A percentile compares a stretch with the other conserved stretches of the same genome.
phyloP scores from a whole-genome alignment of 1,140 invertebrate genomes.

The Bicyclus anynana region DNA sequence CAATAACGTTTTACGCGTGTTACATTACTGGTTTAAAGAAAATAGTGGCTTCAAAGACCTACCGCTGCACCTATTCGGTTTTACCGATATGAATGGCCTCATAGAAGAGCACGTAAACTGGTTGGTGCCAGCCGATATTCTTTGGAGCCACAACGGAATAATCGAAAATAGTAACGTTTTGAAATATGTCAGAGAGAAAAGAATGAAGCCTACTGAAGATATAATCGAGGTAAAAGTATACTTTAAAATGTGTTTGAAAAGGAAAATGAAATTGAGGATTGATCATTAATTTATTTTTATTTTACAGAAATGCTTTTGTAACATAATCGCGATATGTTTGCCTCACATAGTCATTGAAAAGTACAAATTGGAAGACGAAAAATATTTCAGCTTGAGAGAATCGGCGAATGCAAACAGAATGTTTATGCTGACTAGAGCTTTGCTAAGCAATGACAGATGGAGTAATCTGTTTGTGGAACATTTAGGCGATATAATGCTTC shows the following conservation, averaged over 20 bases:
- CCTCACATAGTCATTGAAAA: constrained; percentile 56
- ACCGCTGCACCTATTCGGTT: constrained; percentile 48
- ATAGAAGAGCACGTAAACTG: constrained; percentile 47
- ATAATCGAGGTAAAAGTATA: constrained; percentile 45
- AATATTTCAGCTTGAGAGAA: constrained; percentile 10
- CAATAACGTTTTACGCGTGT: constrained; percentile 39
- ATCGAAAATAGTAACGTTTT: constrained; percentile 37
- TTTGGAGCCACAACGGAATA: constrained; percentile 51
- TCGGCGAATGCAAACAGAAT: constrained; percentile 38
- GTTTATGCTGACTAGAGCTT: constrained; percentile 42
- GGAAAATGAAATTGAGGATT: no score
- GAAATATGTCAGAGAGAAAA: constrained; percentile 29
- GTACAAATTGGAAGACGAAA: constrained; percentile 37
- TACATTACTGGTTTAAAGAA: constrained; percentile 52
- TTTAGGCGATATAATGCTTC: constrained; percentile 49
- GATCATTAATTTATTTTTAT: no score
- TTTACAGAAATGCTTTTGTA: constrained; percentile 52
- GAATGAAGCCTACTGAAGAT: constrained; percentile 25
- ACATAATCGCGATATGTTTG: constrained; percentile 47
- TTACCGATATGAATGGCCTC: constrained; percentile 31
- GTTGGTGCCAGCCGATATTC: constrained; percentile 44
- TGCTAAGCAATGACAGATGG: constrained; percentile 52
- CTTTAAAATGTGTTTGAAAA: no score
- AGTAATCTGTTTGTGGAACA: constrained; percentile 55
- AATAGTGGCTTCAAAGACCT: constrained; percentile 42